Conservation (phyloP, 2,888 invertebrate genomes). For the Aplocera efformata region DNA sequence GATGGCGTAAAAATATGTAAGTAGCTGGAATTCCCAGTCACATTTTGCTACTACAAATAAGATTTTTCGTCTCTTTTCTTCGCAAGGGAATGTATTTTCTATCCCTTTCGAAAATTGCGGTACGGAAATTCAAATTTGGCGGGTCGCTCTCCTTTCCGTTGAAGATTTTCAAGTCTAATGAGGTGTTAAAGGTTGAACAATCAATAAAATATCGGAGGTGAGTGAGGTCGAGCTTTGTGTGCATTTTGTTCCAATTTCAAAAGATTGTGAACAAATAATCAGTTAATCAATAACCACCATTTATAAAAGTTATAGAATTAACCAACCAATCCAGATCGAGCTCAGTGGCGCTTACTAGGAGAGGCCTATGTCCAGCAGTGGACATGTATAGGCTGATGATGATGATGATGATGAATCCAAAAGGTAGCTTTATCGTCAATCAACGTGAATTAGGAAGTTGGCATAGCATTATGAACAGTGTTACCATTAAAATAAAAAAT, state of each 20-base stretch:
- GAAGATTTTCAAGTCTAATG: conserved; percentile 71
- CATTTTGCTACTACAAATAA: conserved; percentile 62
- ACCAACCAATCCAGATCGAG: too few species aligned
- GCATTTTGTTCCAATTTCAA: conserved; percentile 12
- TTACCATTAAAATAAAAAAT: too few species aligned
- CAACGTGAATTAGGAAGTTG: too few species aligned
- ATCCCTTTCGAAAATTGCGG: conserved; percentile 52
- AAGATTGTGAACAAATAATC: background rate
- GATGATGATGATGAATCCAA: too few species aligned
- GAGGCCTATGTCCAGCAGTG: too few species aligned
- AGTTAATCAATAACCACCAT: too few species aligned
- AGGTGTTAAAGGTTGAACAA: conserved; percentile 70
- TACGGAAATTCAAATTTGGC: conserved; percentile 77
- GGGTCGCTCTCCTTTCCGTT: conserved; percentile 76
- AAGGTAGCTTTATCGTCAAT: too few species aligned
- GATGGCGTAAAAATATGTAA: conserved; percentile 78
- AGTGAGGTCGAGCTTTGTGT: conserved; percentile 33
- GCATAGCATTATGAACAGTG: too few species aligned
- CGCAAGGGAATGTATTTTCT: conserved; percentile 20
- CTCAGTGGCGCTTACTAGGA: too few species aligned
- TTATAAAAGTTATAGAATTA: too few species aligned
- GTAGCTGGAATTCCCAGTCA: conserved; percentile 72
- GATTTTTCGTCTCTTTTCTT: conserved; percentile 45
- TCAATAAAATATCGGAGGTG: conserved; percentile 68
- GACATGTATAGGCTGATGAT: too few species aligned